Evolutionary conservation across 2,113 vertebrate species (phyloP).

Genomic region (Sitta europaea): DNA sequence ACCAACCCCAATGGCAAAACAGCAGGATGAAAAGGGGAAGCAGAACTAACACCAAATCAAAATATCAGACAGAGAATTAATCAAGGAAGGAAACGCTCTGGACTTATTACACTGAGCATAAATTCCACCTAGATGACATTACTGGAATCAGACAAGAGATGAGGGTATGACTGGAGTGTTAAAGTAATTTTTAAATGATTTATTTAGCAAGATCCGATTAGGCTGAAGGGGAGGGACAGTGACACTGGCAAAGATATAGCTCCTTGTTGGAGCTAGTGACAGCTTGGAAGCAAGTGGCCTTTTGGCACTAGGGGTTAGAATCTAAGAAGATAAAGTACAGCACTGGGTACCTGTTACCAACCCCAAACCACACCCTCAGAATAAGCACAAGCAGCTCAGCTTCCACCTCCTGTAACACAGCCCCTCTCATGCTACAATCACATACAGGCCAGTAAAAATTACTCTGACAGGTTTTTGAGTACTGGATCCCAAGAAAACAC

Average conservation of each 20-base stretch:
- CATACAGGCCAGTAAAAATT: accelerated
- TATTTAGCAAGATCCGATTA: background rate
- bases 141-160: background rate
- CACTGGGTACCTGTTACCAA: accelerated
- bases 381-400: background rate
- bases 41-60: background rate
- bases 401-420: accelerated
- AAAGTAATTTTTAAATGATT: background rate
- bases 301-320: background rate
- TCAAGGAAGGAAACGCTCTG: background rate
- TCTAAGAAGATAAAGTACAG: background rate
- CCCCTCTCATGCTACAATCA: accelerated
- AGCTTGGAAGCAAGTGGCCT: background rate
- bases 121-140: background rate
- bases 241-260: background rate
- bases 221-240: background rate
- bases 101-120: background rate
- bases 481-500: background rate
- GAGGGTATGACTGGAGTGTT: background rate
- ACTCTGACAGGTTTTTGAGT: background rate
- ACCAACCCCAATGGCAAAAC: background rate
- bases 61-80: background rate
- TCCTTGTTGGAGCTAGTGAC: background rate
- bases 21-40: background rate
- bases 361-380: background rate